phyloP scores from a whole-genome alignment of 2,797 vertebrate genomes.

The Poecilia wingei region DNA sequence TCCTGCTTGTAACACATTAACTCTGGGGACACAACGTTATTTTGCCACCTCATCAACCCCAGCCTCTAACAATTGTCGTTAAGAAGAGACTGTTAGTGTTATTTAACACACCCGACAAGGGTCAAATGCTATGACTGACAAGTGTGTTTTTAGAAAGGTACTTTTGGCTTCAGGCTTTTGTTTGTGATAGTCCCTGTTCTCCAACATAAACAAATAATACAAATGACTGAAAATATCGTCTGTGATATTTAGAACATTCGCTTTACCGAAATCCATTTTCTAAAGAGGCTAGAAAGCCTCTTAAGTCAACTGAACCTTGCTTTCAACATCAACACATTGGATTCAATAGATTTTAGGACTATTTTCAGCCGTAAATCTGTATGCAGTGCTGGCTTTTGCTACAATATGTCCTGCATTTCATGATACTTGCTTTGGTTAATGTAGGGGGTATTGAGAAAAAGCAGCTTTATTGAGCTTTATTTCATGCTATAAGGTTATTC shows the following conservation, averaged over 20 bases:
- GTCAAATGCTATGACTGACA: neutral
- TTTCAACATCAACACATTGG: neutral
- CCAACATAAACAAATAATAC: neutral
- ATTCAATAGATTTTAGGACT: conserved; percentile 2
- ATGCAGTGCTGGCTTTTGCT: neutral
- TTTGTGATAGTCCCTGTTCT: neutral
- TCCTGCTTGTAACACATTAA: neutral
- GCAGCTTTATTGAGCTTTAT: too few relatives aligned
- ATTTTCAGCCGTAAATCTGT: conserved; percentile 8
- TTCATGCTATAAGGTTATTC: too few relatives aligned
- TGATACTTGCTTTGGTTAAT: neutral
- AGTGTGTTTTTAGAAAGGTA: neutral
- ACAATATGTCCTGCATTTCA: neutral
- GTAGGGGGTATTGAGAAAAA: too few relatives aligned
- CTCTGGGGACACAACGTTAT: neutral
- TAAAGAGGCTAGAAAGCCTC: neutral
- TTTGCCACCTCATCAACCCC: neutral
- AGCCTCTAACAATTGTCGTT: neutral
- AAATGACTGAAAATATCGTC: neutral
- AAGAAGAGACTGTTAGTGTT: neutral
- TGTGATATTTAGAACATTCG: neutral
- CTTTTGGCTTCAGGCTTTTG: too few relatives aligned
- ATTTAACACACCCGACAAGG: neutral
- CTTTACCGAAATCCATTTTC: neutral
- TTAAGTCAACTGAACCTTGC: neutral